Evolutionary conservation across 2,888 invertebrate genomes (phyloP).

Genomic region (Watsonalla cultraria): DNA sequence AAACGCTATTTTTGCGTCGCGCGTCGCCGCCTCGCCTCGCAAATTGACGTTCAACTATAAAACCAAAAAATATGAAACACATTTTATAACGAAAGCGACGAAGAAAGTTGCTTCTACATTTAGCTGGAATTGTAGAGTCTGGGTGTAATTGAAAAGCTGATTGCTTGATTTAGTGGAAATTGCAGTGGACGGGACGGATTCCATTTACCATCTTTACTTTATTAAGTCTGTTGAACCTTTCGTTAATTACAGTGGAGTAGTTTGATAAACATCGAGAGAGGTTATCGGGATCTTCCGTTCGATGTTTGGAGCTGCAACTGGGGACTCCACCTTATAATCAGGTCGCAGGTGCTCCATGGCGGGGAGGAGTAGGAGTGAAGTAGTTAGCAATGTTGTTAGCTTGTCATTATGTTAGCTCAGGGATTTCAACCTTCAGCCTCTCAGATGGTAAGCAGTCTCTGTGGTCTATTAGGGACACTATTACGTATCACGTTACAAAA

Average conservation of each 20-base stretch:
- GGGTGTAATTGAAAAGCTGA: not conserved
- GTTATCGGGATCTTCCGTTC: no score
- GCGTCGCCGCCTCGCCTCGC: conserved; percentile 29
- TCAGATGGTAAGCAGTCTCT: no score
- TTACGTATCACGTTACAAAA: no score
- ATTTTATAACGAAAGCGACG: conserved; percentile 12
- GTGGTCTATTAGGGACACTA: no score
- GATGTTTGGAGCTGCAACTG: no score
- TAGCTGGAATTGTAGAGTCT: not conserved
- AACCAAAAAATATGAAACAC: conserved; percentile 38
- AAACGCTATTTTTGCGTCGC: conserved; percentile 40
- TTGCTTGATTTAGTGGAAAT: not conserved
- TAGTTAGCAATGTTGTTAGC: no score
- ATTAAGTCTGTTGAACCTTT: not conserved
- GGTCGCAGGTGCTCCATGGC: no score
- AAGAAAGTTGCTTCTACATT: conserved; percentile 15
- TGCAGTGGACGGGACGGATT: not conserved
- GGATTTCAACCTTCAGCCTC: no score
- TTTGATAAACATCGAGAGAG: no score
- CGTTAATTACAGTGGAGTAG: not conserved
- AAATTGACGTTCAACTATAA: conserved; percentile 49
- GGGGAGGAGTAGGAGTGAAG: no score
- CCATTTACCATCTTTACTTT: not conserved
- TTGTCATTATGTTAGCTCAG: no score
- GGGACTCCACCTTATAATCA: no score